A percentile compares a stretch with the other conserved stretches of the same genome.
Conservation (phyloP, 2,797 vertebrate species). For the Allobates femoralis region DNA sequence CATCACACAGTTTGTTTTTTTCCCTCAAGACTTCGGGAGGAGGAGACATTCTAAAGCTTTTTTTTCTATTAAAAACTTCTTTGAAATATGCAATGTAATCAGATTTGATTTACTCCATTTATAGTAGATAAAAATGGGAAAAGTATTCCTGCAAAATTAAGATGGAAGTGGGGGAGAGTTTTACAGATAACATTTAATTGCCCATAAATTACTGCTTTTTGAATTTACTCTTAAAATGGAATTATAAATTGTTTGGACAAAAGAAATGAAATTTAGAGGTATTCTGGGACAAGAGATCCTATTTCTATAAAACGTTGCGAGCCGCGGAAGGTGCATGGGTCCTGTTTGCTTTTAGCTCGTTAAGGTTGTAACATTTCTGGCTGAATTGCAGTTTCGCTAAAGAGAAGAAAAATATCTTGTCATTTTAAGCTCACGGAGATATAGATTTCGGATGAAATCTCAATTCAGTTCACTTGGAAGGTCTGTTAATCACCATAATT, state of each 20-base stretch:
- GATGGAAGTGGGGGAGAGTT: too few species aligned
- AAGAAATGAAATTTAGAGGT: not conserved
- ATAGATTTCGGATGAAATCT: slow-evolving; percentile 45
- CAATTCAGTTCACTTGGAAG: slow-evolving; percentile 17
- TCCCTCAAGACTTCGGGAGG: too few species aligned
- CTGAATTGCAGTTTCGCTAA: slow-evolving; percentile 21
- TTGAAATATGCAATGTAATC: too few species aligned
- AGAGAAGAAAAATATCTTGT: slow-evolving; percentile 36
- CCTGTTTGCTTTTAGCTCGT: slow-evolving; percentile 19
- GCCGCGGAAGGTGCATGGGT: not conserved
- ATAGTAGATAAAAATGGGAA: too few species aligned
- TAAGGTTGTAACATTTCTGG: slow-evolving; percentile 6
- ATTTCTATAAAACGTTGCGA: not conserved
- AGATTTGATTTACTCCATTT: too few species aligned
- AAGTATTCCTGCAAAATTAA: too few species aligned
- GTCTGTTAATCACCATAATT: slow-evolving; percentile 49
- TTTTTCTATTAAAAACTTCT: too few species aligned
- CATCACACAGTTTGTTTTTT: too few species aligned
- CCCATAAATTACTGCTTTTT: too few species aligned
- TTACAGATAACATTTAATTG: too few species aligned
- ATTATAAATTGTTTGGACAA: not conserved
- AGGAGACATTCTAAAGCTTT: too few species aligned
- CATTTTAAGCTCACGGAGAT: slow-evolving; percentile 34
- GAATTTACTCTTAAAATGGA: not conserved
- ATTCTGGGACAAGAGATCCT: not conserved